Conservation (phyloP, 2,888 invertebrate species). For the Selenia dentaria region DNA sequence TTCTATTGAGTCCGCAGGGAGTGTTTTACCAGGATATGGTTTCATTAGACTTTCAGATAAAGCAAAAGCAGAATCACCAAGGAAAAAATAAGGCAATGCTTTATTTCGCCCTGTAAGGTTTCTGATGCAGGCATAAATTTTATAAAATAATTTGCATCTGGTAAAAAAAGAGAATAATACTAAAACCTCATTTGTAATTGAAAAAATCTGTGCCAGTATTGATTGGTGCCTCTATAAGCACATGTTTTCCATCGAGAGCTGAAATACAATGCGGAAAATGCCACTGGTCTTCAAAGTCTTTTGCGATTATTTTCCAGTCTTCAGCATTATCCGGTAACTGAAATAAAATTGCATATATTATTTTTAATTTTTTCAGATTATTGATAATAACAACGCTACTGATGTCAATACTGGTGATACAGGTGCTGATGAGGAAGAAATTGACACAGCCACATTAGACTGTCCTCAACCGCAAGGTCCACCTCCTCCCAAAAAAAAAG, state of each 20-base stretch:
- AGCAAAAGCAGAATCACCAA: too few species aligned
- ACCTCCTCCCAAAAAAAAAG: conserved; percentile 18
- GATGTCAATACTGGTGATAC: neutral
- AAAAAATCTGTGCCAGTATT: conserved; percentile 12
- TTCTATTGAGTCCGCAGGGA: too few species aligned
- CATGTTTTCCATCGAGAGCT: conserved; percentile 19
- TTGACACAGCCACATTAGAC: too few species aligned
- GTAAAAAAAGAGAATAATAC: too few species aligned
- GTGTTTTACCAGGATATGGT: too few species aligned
- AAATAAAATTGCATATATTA: conserved; percentile 2
- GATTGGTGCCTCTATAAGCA: conserved; percentile 14
- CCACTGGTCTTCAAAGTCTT: conserved; percentile 18
- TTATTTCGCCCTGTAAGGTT: too few species aligned
- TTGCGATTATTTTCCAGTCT: conserved; percentile 15
- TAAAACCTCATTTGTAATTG: too few species aligned
- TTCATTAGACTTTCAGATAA: too few species aligned
- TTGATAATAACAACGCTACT: neutral
- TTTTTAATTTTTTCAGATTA: too few species aligned
- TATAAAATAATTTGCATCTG: too few species aligned
- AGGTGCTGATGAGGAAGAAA: neutral
- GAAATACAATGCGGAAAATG: conserved; percentile 18
- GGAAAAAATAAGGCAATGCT: too few species aligned
- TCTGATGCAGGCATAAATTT: too few species aligned
- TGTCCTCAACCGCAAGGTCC: neutral
- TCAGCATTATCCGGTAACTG: conserved; percentile 15